Evolutionary conservation across 2,888 invertebrate genomes (phyloP), one percentile per base, ranked within the genome.

Genomic region (Lasioglossum zephyrum): DNA sequence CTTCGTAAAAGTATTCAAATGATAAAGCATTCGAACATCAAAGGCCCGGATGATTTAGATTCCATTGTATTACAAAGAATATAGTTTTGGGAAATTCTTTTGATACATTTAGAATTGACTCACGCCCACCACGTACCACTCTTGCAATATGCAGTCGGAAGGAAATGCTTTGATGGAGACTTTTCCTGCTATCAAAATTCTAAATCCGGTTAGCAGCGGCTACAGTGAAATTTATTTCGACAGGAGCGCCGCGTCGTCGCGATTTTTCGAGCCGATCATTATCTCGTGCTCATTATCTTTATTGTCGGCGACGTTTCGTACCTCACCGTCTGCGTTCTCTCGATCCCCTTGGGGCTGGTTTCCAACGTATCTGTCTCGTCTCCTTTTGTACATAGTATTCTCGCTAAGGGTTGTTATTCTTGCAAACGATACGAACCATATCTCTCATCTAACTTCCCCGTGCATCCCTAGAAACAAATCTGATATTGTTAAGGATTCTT

Each of bases 231-330:
- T 69, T 74, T 69, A 39, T 77, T 66, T 77, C 57, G 44, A 66
- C 63, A 41, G 49, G 0, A 49, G 49, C 49, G 36, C 36, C 49
- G 36, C 63, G 31, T 6, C 31, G 63, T 63, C 60, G 60, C 60
- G 60, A 63, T 63, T 66, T 41, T 69, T 18, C 31, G 16, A 66
- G 66, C 13, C 73, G 66, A 44, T 22, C 70, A 49, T 80, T 80
- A 87, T 87, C 75, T 47, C 16, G 13, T 8, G 36, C 39, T 76
- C 76, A 69, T 80, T 87, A 85, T 82, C 82, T 85, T 85, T 77
- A 82, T 80, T 77, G 85, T 85, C 79, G 77, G 0, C 47, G 31
- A 63, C 36, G 73, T 41, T 73, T 36, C 44, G 53, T 22, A 2
- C 53, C 69, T 39, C 4, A 57, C n/a, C 60, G 13, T 70, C 41